Evolutionary conservation across 2,888 invertebrate genomes (phyloP).

Genomic region (Ichneumoninae sp.): DNA sequence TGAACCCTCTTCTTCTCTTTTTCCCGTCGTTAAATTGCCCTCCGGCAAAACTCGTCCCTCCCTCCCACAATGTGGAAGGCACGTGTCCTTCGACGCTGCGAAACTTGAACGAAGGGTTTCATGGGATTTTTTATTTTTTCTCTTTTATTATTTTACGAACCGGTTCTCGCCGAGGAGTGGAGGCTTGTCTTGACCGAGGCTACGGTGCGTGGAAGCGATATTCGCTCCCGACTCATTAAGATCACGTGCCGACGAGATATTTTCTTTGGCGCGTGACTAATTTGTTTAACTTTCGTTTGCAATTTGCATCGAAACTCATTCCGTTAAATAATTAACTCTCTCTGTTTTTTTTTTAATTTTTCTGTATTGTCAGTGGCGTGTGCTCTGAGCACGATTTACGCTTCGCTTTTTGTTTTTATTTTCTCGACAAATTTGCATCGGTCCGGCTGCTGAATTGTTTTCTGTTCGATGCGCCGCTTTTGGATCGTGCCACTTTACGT

Average conservation of each 20-base stretch:
- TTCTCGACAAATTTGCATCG: conserved; percentile 27
- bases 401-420: neutral
- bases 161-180: conserved; percentile 63
- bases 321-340: neutral
- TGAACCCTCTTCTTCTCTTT: neutral
- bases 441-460: conserved; percentile 55
- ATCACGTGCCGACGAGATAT: conserved; percentile 57
- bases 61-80: conserved; percentile 18
- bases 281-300: conserved; percentile 19
- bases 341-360: conserved; percentile 2
- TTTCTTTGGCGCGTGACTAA: conserved; percentile 23
- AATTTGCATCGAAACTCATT: conserved; percentile 38
- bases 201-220: conserved; percentile 50
- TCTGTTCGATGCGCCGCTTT: conserved; percentile 25
- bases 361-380: neutral
- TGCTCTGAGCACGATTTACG: conserved; percentile 33
- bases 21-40: conserved; percentile 6
- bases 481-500: neutral
- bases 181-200: conserved; percentile 48
- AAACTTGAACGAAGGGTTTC: conserved; percentile 61
- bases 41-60: conserved; percentile 14
- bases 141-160: conserved; percentile 59
- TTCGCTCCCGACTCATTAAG: conserved; percentile 52
- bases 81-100: conserved; percentile 57
- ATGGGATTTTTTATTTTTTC: neutral